Conservation (phyloP, 2,113 vertebrate species). For the Albula goreensis region DNA sequence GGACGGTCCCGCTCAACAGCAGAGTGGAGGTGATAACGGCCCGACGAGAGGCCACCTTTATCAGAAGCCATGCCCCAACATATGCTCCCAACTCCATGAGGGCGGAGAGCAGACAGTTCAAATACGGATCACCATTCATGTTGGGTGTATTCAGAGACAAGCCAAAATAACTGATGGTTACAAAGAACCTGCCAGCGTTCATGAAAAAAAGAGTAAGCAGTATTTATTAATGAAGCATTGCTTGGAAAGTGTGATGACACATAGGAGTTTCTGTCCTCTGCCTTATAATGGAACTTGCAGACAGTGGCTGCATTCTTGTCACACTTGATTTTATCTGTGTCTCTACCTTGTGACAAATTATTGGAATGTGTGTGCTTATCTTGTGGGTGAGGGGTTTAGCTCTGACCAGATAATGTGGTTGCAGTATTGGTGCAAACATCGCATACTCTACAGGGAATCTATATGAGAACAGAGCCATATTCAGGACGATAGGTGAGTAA, state of each 20-base stretch:
- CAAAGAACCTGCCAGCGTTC: slow-evolving; percentile 31
- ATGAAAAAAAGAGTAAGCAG: background rate
- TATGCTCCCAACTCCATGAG: slow-evolving; percentile 42
- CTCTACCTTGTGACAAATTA: too few species aligned
- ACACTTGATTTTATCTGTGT: too few species aligned
- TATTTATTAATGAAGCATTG: background rate
- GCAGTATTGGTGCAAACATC: too few species aligned
- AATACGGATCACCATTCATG: slow-evolving; percentile 53
- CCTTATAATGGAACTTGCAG: too few species aligned
- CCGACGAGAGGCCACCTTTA: slow-evolving; percentile 35
- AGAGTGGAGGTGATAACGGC: slow-evolving; percentile 37
- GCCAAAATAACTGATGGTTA: slow-evolving; percentile 47
- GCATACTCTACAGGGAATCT: too few species aligned
- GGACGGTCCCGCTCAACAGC: slow-evolving; percentile 41
- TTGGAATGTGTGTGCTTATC: too few species aligned
- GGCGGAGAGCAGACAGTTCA: slow-evolving; percentile 58
- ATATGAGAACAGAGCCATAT: too few species aligned
- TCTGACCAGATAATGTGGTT: too few species aligned
- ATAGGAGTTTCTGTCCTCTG: too few species aligned
- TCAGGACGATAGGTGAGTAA: too few species aligned
- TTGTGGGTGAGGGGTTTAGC: too few species aligned
- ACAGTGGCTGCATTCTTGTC: too few species aligned
- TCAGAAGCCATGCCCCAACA: slow-evolving; percentile 38
- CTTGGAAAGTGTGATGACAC: background rate
- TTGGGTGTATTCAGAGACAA: slow-evolving; percentile 55